Evolutionary conservation across 2,888 invertebrate species (phyloP).

Genomic region (Entomobrya proxima): DNA sequence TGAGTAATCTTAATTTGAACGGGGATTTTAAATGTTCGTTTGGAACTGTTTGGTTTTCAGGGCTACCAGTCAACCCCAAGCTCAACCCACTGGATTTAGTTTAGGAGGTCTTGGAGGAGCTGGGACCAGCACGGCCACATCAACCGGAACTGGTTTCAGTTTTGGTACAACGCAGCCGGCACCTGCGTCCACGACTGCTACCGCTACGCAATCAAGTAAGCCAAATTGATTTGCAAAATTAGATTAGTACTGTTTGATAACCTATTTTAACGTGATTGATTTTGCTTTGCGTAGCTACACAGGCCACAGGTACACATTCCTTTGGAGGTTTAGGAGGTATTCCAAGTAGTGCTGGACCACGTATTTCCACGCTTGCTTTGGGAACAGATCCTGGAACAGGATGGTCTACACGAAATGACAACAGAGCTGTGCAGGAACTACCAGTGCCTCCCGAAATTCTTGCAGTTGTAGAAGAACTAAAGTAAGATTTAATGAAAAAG

Average conservation of each 20-base stretch:
- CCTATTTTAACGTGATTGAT: no score
- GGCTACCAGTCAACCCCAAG: not conserved
- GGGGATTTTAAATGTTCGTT: not conserved
- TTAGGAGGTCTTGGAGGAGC: no score
- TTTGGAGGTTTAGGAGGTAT: constrained; percentile 50
- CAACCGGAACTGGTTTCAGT: not conserved
- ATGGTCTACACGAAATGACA: constrained; percentile 22
- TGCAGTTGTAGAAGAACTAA: constrained; percentile 47
- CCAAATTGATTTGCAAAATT: no score
- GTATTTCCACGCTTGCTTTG: constrained; percentile 35
- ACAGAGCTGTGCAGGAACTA: constrained; percentile 46
- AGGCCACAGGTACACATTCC: not conserved
- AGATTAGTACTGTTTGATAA: no score
- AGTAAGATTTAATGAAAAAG: constrained; percentile 24
- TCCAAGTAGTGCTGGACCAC: not conserved
- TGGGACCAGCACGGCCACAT: not conserved
- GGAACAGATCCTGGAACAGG: constrained; percentile 5
- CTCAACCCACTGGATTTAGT: not conserved
- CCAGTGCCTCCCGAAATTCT: constrained; percentile 51
- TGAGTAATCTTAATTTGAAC: not conserved
- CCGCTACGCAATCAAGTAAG: no score
- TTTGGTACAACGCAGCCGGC: constrained; percentile 5
- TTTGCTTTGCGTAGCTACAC: not conserved
- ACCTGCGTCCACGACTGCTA: no score
- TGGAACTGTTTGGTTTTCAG: not conserved